Evolutionary conservation across 2,888 invertebrate genomes (phyloP).

Genomic region (Nephrotoma flavescens): DNA sequence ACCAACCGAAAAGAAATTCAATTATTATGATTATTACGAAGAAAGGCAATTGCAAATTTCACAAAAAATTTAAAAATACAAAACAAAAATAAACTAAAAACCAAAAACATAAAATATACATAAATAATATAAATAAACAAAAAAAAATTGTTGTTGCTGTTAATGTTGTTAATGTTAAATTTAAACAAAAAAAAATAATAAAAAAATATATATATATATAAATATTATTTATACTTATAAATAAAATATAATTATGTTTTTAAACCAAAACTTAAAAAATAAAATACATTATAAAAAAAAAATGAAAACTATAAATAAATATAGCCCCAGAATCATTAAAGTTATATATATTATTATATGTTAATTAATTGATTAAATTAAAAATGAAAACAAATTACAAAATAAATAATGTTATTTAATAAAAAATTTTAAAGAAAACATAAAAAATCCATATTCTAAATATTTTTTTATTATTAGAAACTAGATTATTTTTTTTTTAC

Average conservation of each 20-base stretch:
- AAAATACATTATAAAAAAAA: background rate
- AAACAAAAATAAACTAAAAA: background rate
- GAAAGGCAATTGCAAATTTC: constrained; percentile 1
- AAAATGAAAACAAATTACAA: background rate
- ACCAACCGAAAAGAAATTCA: background rate
- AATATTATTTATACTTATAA: background rate
- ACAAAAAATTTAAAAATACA: background rate
- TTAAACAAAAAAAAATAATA: background rate
- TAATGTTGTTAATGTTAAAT: constrained; percentile 1
- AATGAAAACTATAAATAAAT: background rate
- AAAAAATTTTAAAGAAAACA: background rate
- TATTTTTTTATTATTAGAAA: background rate
- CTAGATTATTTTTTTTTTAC: background rate
- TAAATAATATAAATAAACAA: background rate
- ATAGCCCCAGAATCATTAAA: background rate
- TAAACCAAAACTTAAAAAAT: constrained; percentile 1
- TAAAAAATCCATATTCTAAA: background rate
- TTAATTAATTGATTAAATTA: background rate
- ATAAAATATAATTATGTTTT: background rate
- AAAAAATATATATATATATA: background rate
- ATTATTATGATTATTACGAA: background rate
- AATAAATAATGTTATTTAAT: background rate
- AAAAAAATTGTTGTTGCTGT: constrained; percentile 4
- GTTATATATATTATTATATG: background rate
- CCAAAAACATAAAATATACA: background rate